Evolutionary conservation across 2,888 invertebrate species (phyloP), one percentile per base, ranked within the genome.

Genomic region (Gerris lacustris): DNA sequence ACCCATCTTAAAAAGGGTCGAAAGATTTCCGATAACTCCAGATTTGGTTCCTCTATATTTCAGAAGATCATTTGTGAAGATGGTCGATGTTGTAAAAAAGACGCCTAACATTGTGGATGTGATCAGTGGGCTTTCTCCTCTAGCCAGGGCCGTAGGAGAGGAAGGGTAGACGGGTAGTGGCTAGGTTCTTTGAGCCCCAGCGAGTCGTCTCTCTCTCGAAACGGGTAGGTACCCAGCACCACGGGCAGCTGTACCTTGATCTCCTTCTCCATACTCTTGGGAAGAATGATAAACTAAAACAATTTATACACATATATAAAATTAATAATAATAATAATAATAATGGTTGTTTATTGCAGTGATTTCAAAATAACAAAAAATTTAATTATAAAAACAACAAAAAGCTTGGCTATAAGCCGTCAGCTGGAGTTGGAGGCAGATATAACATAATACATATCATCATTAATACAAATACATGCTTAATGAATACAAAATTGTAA

Each of bases 231-330:
- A 44, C 94, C 95, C 82, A 96, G 84, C 79, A 94, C 86, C 74
- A 96, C 92, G 11, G 95, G 95, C 78, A 95, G 84, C 81, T 95
- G 95, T 5, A 96, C 84, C 80, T 94, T 94, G 69, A 95, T 90
- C 79, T 93, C 91, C 80, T 94, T 94, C 80, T 94, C 94, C 78
- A 94, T 83, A 77, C 92, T 93, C 81, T 93, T 94, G 73, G 95
- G 94, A 79, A 90, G 91, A 78, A 95, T 90, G 76, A 93, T 89
- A 80, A 95, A 94, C 92, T 92, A 82, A 63, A 82, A 81, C 74
- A 75, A 74, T 76, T 44, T 47, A 17, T 31, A 55, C 31, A 31
- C 31, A 31, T 31, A 55, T 55, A 15, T 55, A 55, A 55, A 55
- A 55, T n/a, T n/a, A n/a, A 68, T 45, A 11, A 15, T 45, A 7